Base-by-base conservation (phyloP, 2,888 invertebrate species). In the Gari tellinella region DNA sequence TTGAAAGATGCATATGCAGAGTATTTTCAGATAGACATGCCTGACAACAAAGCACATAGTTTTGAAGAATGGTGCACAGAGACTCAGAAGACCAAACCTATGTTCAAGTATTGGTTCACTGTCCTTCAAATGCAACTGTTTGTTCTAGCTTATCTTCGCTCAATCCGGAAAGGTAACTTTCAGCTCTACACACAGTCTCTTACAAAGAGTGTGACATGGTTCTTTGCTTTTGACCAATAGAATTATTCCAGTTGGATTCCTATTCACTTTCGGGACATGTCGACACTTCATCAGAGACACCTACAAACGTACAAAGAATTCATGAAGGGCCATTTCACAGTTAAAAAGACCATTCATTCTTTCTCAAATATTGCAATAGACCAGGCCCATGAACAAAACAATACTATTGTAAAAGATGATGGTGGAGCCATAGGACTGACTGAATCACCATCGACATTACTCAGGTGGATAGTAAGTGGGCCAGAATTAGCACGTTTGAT, bases 401-500 rank as follows among this genome's bases (percentile, higher is more conserved):
- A 84, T 70, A 80, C 67, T 48, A 31, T 80, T 25, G 65, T 82
- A 43, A 86, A 83, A 69, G 81, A 65, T 37, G 80, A 86, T 63
- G 81, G 80, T n/a, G 76, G 76, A 26, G 82, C 69, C 0, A 48
- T 84, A 23, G 78, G 82, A 1, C 10, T 82, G 37, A 78, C 78
- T 23, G 82, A 82, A 60, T 64, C 77, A 49, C 55, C 51, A 26
- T 21, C 55, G 40, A 72, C 68, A 17, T 69, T 85, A 10, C 40
- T 72, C 23, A 57, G 83, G 49, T 86, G 85, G 85, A 84, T 80
- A 80, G 57, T 82, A 15, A 49, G 73, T 55, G 77, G 77, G n/a
- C 83, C 83, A 23, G 68, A 64, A 45, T 31, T 72, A 4, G 51
- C 51, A 19, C 61, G 62, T 41, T n/a, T 66, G 37, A 25, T 57